These are phyloP conservation scores for Gymnothorax reevesii DNA, from an alignment of 2,797 vertebrate genomes.

Conservation along the genomic window DNA sequence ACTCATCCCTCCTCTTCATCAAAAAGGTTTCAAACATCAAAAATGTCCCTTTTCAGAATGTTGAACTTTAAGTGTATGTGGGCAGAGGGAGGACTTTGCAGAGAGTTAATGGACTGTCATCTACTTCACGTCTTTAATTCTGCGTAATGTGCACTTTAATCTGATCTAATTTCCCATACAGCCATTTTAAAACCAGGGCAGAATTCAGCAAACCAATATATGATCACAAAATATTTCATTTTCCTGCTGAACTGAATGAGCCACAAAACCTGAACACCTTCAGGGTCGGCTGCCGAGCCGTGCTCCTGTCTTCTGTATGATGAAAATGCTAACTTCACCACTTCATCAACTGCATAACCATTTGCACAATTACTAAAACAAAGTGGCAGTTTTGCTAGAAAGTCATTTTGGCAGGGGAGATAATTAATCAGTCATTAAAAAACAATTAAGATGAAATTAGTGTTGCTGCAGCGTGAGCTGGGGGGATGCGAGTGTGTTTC, in stretches of 20 bases:
- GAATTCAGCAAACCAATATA: conserved; percentile 38
- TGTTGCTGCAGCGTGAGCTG: background rate
- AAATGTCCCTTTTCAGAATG: conserved; percentile 4
- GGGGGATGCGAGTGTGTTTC: background rate
- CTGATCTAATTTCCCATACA: conserved; percentile 32
- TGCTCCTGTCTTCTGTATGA: background rate
- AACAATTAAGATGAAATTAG: background rate
- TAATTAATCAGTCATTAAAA: conserved; percentile 25
- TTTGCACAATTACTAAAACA: background rate
- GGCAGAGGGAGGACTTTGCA: conserved; percentile 32
- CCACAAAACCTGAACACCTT: conserved; percentile 59
- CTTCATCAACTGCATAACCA: background rate
- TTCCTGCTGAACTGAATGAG: conserved; percentile 19
- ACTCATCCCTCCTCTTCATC: too few species aligned
- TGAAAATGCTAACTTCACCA: background rate
- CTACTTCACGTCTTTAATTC: conserved; percentile 38
- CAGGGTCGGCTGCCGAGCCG: conserved; percentile 13
- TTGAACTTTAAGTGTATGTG: conserved; percentile 42
- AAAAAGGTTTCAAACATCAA: conserved; percentile 5
- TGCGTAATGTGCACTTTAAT: conserved; percentile 41
- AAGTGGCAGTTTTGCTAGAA: background rate
- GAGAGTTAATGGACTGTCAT: conserved; percentile 41
- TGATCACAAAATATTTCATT: conserved; percentile 59
- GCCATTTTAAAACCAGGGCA: conserved; percentile 67
- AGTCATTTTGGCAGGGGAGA: background rate